Conservation (phyloP, 1,140 invertebrate species). For the Drosophila kepulauana region DNA sequence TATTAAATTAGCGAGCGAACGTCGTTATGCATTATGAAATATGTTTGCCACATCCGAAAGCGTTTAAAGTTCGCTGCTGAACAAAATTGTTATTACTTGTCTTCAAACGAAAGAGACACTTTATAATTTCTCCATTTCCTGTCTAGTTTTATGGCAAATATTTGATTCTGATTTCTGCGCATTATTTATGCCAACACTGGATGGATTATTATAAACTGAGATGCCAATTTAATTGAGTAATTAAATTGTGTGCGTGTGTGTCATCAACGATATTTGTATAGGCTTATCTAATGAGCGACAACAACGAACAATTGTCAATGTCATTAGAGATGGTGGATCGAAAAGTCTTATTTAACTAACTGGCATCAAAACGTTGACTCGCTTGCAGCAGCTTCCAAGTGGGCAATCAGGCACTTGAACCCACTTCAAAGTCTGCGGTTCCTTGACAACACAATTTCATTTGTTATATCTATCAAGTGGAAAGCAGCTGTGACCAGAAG, state of each 20-base stretch:
- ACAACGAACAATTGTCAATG: not conserved
- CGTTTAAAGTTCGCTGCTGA: constrained; percentile 1
- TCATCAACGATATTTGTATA: not conserved
- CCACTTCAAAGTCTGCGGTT: constrained; percentile 37
- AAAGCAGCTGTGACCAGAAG: constrained; percentile 25
- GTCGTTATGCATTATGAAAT: not conserved
- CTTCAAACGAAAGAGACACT: no score
- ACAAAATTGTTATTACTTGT: not conserved
- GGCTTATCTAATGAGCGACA: constrained; percentile 5
- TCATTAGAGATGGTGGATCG: not conserved
- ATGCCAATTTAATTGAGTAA: no score
- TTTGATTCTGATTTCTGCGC: no score
- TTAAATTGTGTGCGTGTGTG: not conserved
- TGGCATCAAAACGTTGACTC: not conserved
- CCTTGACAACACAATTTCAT: constrained; percentile 30
- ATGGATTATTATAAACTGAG: no score
- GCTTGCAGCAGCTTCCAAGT: not conserved
- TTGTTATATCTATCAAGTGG: constrained; percentile 22
- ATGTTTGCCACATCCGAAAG: constrained; percentile 3
- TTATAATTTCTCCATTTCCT: no score
- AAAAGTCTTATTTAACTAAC: not conserved
- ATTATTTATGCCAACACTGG: no score
- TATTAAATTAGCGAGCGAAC: constrained; percentile 25
- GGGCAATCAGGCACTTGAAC: constrained; percentile 2
- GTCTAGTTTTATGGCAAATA: no score